Percentiles rank a stretch among this genome's conserved stretches.
These are phyloP conservation scores for Rhodeus uyekii DNA, from an alignment of 2,797 vertebrate genomes.

Conservation along the genomic window DNA sequence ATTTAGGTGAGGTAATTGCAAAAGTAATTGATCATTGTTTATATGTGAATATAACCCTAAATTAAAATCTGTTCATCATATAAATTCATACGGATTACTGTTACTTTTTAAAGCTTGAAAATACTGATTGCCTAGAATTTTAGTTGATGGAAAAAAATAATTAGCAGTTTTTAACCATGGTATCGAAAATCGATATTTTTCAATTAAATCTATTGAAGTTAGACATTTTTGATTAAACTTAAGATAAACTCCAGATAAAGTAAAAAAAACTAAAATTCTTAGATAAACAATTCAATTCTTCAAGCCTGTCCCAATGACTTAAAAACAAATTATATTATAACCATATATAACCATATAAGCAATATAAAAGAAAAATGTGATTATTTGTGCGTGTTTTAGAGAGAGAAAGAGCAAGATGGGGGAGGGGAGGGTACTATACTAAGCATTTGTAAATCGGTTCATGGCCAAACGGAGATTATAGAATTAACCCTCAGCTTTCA, in stretches of 20 bases:
- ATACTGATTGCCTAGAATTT: neutral
- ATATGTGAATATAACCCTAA: neutral
- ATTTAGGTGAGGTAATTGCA: neutral
- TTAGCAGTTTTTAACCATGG: neutral
- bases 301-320: neutral
- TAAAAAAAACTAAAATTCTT: too few species aligned
- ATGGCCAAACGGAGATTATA: slow-evolving; percentile 68
- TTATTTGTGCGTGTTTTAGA: neutral
- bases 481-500: slow-evolving; percentile 64
- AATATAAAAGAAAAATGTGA: neutral
- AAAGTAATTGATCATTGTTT: neutral
- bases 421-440: neutral
- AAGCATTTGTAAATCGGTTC: slow-evolving; percentile 58
- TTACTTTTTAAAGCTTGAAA: neutral
- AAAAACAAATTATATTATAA: neutral
- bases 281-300: too few species aligned
- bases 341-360: neutral
- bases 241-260: neutral
- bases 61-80: neutral
- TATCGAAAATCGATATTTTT: neutral
- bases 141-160: neutral
- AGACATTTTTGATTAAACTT: too few species aligned
- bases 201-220: neutral
- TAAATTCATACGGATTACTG: too few species aligned
- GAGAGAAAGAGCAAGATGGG: neutral